Evolutionary conservation across 2,797 vertebrate species (phyloP), one percentile per base, ranked within the genome.

Genomic region (Mormyrops attenuatus): DNA sequence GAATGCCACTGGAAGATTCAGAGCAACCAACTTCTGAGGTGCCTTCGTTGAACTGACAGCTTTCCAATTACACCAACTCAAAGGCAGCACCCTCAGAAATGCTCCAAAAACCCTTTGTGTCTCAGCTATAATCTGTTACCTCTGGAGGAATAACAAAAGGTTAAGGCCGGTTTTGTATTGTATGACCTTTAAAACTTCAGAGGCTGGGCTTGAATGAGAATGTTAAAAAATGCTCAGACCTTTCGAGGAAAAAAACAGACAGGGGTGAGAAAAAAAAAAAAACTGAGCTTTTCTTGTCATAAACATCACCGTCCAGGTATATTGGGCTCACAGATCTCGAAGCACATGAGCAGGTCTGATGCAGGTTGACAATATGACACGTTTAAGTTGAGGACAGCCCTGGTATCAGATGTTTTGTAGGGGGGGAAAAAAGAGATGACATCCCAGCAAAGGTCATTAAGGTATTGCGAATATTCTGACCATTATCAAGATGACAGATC

Each of bases 81-180:
- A 26, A 84, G 34, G 88, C 20, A 44, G 34, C 26, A 60, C 38
- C 34, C n/a, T 47, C 69, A 57, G 50, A 89, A 84, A 82, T 41
- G 34, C 34, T 30, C 41, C 47, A 41, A 85, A 85, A 89, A 80
- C 41, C 41, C 55, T 85, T 63, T 85, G 38, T 84, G 77, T 69
- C 87, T 47, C n/a, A 47, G 87, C 53, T 85, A 89, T 89, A 84
- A 89, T 89, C 88, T 85, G 38, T 85, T 63, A 89, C 88, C 80
- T 85, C 53, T 60, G 26, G 73, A 63, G 55, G 55, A 89, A 89
- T 85, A n/a, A 63, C 80, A 89, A 89, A 80, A 60, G 88, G 77
- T 63, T 52, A 57, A n/a, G 53, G 52, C 11, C 53, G 55, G 49
- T 85, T 89, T 89, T 85, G 80, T 89, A 60, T 63, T 85, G 41